Percentiles rank a stretch among this genome's conserved stretches.
phyloP scores from a whole-genome alignment of 2,797 vertebrate genomes.

The Sternotherus odoratus region DNA sequence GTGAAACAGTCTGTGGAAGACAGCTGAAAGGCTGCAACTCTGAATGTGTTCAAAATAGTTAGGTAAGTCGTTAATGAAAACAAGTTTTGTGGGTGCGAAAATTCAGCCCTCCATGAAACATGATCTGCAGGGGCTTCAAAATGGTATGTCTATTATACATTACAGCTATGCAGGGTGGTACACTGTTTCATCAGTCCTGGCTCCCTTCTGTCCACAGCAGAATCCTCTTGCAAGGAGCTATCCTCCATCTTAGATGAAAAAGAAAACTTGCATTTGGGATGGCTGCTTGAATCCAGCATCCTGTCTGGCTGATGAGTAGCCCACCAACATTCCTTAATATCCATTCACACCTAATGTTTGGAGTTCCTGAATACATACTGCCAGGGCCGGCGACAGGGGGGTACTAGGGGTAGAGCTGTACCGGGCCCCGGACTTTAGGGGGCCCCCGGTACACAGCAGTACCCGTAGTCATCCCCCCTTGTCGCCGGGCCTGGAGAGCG shows the following conservation, averaged over 20 bases:
- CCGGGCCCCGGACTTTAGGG: no score
- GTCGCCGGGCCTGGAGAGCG: no score
- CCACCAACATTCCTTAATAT: background rate
- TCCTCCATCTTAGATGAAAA: background rate
- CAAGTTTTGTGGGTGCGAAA: background rate
- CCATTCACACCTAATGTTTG: background rate
- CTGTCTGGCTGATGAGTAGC: no score
- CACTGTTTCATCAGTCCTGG: background rate
- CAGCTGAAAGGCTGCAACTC: background rate
- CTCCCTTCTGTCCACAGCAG: background rate
- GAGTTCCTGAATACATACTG: background rate
- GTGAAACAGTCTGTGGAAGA: background rate
- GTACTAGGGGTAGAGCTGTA: no score
- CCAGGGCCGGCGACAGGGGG: no score
- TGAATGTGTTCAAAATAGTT: background rate
- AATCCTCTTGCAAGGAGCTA: background rate
- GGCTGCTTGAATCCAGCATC: no score
- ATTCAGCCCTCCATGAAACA: background rate
- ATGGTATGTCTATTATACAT: background rate
- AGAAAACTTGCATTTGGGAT: background rate
- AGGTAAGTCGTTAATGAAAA: background rate
- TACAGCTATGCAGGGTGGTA: background rate
- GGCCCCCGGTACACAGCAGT: no score
- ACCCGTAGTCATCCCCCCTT: no score
- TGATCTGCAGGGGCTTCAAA: background rate